Base-by-base conservation (phyloP, 2,888 invertebrate species). In the Synanthedon myopaeformis region DNA sequence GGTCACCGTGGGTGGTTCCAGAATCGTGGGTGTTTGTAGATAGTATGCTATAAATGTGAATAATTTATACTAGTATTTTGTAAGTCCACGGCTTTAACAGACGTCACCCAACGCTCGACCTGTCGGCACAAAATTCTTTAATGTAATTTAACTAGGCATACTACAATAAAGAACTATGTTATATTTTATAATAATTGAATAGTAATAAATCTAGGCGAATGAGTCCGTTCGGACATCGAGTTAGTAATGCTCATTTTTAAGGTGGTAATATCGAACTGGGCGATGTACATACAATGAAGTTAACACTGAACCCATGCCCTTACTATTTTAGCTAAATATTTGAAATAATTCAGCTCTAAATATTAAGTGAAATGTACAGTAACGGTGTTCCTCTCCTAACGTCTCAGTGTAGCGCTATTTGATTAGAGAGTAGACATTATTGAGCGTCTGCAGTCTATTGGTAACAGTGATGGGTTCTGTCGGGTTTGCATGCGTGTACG, bases 41-140 rank as follows among this genome's bases (percentile, higher is more conserved):
- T 87, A 87, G 80, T 85, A 81, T 85, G 84, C 86, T 84, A 84
- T 85, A 84, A 83, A 83, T 85, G 86, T 86, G 85, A 84, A 86
- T 86, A 86, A 85, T 86, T 86, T 86, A 85, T 85, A 86, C 85
- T 84, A 87, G 78, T 86, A 85, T 82, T 82, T 81, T 86, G 82
- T 87, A 85, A 85, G 86, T 84, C 79, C 83, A 78, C 86, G 82
- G 84, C 84, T 86, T 85, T 84, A 86, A 84, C 79, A 81, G 84
- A 84, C 79, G 74, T 77, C 78, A 80, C 80, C 76, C 74, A 67
- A 72, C 70, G 68, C 70, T 70, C 74, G 84, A 81, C 83, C 82
- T 83, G 80, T 72, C 75, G 70, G 85, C 79, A 79, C 71, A 68
- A 75, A 74, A 76, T n/a, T 79, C 79, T 66, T 58, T 65, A 60